phyloP scores from a whole-genome alignment of 1,140 invertebrate genomes.

The Drosophila aff. region DNA sequence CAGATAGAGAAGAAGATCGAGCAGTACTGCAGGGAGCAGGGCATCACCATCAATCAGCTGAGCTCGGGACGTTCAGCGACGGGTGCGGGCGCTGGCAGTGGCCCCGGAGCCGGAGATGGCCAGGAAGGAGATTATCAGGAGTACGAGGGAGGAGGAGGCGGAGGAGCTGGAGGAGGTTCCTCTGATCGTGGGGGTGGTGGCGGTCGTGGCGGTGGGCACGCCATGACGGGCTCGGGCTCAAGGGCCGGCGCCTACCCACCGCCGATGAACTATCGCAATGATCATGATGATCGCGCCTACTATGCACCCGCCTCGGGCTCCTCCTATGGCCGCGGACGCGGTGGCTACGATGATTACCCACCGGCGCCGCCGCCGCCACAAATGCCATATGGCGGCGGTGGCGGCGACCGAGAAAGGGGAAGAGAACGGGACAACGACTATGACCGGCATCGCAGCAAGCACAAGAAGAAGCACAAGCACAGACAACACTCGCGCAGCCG shows the following conservation, averaged over 20 bases:
- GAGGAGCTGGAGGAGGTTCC: neutral
- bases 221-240: constrained; percentile 9
- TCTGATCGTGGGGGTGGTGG: constrained; percentile 8
- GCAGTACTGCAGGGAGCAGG: constrained; percentile 85
- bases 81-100: constrained; percentile 10
- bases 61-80: constrained; percentile 52
- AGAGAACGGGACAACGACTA: constrained; percentile 56
- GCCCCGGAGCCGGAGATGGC: neutral
- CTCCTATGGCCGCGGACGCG: constrained; percentile 47
- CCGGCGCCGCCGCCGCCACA: constrained; percentile 28
- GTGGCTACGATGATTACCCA: constrained; percentile 68
- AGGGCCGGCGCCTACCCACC: constrained; percentile 30
- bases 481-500: constrained; percentile 72
- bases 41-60: constrained; percentile 69
- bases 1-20: constrained; percentile 91
- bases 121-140: constrained; percentile 55
- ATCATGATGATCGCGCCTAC: constrained; percentile 77
- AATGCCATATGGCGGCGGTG: constrained; percentile 15
- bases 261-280: constrained; percentile 66
- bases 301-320: constrained; percentile 51
- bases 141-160: constrained; percentile 32
- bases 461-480: constrained; percentile 83
- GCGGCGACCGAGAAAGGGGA: constrained; percentile 28
- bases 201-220: constrained; percentile 24
- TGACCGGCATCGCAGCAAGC: constrained; percentile 71